phyloP scores from a whole-genome alignment of 2,888 invertebrate species.

The Drosophila quinaria region DNA sequence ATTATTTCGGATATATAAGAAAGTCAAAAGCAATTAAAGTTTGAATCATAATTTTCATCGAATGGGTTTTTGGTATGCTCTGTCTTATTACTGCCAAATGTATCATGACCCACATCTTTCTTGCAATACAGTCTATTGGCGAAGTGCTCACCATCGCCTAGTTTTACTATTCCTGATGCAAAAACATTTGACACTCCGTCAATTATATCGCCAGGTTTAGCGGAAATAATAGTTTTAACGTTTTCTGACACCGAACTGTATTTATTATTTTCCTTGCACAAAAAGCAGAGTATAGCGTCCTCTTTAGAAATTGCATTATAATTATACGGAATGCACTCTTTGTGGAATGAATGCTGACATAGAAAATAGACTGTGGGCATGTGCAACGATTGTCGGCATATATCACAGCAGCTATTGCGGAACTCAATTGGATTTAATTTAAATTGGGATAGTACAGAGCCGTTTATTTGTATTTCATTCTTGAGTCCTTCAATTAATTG shows the following conservation, averaged over 20 bases:
- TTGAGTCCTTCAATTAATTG: slow-evolving; percentile 34
- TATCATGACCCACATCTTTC: not conserved
- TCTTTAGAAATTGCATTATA: slow-evolving; percentile 18
- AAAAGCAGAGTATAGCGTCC: slow-evolving; percentile 15
- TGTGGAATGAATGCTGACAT: slow-evolving; percentile 78
- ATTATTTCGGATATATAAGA: not conserved
- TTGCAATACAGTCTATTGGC: not conserved
- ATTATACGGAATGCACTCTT: slow-evolving; percentile 58
- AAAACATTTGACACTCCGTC: slow-evolving; percentile 29
- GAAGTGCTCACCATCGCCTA: not conserved
- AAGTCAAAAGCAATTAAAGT: slow-evolving; percentile 29
- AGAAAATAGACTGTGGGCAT: slow-evolving; percentile 67
- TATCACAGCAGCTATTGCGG: slow-evolving; percentile 70
- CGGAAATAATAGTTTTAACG: not conserved
- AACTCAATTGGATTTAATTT: slow-evolving; percentile 71
- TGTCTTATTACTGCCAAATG: not conserved
- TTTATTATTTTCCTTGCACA: slow-evolving; percentile 30
- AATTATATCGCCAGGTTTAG: slow-evolving; percentile 22
- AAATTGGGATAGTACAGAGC: slow-evolving; percentile 32
- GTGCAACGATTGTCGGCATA: slow-evolving; percentile 61
- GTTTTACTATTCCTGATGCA: slow-evolving; percentile 27
- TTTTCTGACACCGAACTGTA: not conserved
- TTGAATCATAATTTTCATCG: slow-evolving; percentile 39
- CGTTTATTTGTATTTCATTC: slow-evolving; percentile 29
- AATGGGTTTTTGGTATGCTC: slow-evolving; percentile 25